Evolutionary conservation across 2,113 vertebrate species (phyloP), one percentile per base, ranked within the genome.

Genomic region (Mola mola): DNA sequence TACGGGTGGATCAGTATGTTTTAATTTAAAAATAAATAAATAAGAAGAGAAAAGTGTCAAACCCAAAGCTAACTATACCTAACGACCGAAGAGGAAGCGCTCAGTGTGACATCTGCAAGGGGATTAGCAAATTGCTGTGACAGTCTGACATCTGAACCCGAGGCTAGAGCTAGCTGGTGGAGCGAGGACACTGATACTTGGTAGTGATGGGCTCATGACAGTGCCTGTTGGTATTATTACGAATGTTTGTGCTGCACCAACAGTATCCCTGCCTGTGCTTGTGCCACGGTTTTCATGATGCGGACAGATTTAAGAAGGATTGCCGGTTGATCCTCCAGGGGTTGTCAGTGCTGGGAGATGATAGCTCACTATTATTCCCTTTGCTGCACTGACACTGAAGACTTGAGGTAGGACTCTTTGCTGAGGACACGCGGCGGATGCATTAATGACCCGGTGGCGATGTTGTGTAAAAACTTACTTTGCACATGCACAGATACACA

Each of bases 91-190:
- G 42, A 65, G 59, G 42, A 59, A 62, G 59, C 77, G 75, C 75
- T 72, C 67, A 48, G 75, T 13, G 21, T 62, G 73, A 64, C 75
- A 64, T 78, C 61, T 71, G 78, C 60, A 71, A 21, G 41, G 38
- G 75, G 74, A 81, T 84, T 72, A 72, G 69, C 52, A 77, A 86
- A 85, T 79, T 43, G 61, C 80, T 75, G 61, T 84, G 84, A 84
- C 82, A 82, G 60, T 44, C 60, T 84, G 78, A 84, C 81, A 84
- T 87, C 82, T 89, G 77, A 88, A 84, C 82, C 81, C 59, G 24
- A n/a, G 74, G 82, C 71, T 71, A 46, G 52, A 69, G 57, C 55
- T 22, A 34, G 75, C 72, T 76, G 71, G 61, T 48, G 40, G 70
- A 78, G 78, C 77, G 50, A 57, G 55, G 43, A 52, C 20, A 33